Evolutionary conservation across 2,888 invertebrate species (phyloP), one percentile per base, ranked within the genome.

Genomic region (Listrodromus nycthemerus): DNA sequence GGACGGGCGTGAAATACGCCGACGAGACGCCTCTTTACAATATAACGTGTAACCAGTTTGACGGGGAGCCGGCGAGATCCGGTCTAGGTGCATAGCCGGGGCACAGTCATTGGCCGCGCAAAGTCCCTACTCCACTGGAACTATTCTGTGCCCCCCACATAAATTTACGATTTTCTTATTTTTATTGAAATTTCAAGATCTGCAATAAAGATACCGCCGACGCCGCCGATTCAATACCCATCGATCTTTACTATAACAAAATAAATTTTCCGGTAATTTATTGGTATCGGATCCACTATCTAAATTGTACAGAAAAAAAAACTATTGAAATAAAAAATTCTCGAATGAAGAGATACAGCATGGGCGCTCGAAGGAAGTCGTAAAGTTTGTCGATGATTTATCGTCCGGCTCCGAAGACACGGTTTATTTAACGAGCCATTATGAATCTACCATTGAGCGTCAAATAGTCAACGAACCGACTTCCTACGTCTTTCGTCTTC

Each of bases 11-110:
- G 48, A 74, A 45, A 74, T 63, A 45, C 73, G 61, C 45, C 45
- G 58, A 63, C 73, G 21, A 63, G 48, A 48, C 48, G 63, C 73
- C 73, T 74, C 73, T 74, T 63, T 74, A 30, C 63, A 63, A 61
- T 33, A 63, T 70, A 74, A 74, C 19, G 48, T 48, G 45, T 30
- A 63, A 74, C 63, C 73, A 74, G 73, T 74, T 74, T 74, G 63
- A 74, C 63, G 48, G 73, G 63, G 45, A 58, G n/a, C 61, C 58
- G 58, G 30, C 2, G 48, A 27, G 61, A 45, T 45, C 61, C 30
- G 37, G 48, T 41, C 48, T 55, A 55, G 10, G 10, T 24, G 24
- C 2, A 6, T 13, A 70, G 21, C 63, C 63, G 21, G 7, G 41
- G 48, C 48, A 74, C 30, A 30, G 58, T 61, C 30, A 1, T 30